Conservation (phyloP, 2,113 vertebrate species). For the Cololabis saira region DNA sequence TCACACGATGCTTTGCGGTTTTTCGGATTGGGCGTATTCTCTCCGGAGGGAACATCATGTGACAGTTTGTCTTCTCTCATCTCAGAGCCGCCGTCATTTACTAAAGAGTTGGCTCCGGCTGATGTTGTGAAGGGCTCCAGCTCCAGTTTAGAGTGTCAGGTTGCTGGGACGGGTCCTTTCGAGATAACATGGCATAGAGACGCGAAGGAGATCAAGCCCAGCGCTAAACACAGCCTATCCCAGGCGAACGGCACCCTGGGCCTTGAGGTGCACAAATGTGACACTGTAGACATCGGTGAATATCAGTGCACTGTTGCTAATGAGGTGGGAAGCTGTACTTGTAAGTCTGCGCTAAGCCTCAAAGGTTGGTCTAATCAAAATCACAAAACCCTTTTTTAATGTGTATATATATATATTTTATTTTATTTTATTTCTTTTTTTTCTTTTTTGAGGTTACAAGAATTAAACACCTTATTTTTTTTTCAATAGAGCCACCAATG, state of each 20-base stretch:
- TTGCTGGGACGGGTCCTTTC: slow-evolving; percentile 90
- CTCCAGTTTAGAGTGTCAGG: slow-evolving; percentile 86
- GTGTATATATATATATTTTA: too few relatives aligned
- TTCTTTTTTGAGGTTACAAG: too few relatives aligned
- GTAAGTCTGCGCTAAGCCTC: slow-evolving; percentile 86
- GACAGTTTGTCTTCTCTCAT: slow-evolving; percentile 45
- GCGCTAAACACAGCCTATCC: slow-evolving; percentile 89
- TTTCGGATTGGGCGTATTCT: too few relatives aligned
- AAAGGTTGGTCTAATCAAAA: slow-evolving; percentile 88
- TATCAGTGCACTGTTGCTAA: slow-evolving; percentile 93
- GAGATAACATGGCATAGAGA: slow-evolving; percentile 94
- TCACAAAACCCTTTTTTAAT: background rate
- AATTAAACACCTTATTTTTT: slow-evolving; percentile 61
- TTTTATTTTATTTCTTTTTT: too few relatives aligned
- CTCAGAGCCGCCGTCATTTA: slow-evolving; percentile 91
- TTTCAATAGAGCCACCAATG: slow-evolving; percentile 88
- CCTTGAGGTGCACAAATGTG: slow-evolving; percentile 90
- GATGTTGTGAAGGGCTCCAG: slow-evolving; percentile 89
- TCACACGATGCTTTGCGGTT: too few relatives aligned
- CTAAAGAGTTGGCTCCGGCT: slow-evolving; percentile 82
- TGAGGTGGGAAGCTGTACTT: slow-evolving; percentile 92
- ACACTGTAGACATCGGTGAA: slow-evolving; percentile 90
- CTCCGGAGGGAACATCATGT: background rate
- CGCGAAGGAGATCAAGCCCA: slow-evolving; percentile 90
- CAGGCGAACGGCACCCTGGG: slow-evolving; percentile 81